These are phyloP conservation scores for Drosophila gunungcola DNA, from an alignment of 1,140 invertebrate species.

Conservation along the genomic window DNA sequence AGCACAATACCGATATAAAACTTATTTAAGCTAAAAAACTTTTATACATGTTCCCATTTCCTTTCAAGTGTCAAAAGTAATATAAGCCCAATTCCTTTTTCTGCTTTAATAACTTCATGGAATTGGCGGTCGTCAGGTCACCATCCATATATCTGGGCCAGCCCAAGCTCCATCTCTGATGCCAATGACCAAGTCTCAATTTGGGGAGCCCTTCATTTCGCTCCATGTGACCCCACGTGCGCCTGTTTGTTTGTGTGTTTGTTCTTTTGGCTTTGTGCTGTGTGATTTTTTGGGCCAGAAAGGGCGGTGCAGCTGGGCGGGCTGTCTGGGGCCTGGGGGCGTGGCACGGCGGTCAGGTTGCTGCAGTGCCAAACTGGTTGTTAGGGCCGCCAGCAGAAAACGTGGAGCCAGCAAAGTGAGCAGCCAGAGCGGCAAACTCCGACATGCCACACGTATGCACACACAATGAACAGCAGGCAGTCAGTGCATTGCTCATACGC, in stretches of 20 bases:
- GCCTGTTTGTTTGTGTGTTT: constrained; percentile 53
- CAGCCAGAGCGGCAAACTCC: constrained; percentile 42
- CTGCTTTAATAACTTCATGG: constrained; percentile 1
- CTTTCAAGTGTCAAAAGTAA: not conserved
- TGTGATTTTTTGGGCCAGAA: constrained; percentile 70
- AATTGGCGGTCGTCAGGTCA: not conserved
- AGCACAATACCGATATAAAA: too few species aligned
- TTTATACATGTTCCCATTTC: too few species aligned
- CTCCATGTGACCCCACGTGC: constrained; percentile 20
- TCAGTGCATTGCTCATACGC: constrained; percentile 74
- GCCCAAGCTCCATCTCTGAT: constrained; percentile 26
- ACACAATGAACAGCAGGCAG: constrained; percentile 52
- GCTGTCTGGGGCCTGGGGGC: constrained; percentile 2
- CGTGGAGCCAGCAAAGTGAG: constrained; percentile 63
- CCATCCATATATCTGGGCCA: not conserved
- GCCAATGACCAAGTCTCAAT: constrained; percentile 46
- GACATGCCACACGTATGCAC: constrained; percentile 37
- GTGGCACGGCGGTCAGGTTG: constrained; percentile 49
- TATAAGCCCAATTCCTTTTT: not conserved
- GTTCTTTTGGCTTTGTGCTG: constrained; percentile 76
- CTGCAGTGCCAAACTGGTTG: constrained; percentile 65
- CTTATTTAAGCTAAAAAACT: too few species aligned
- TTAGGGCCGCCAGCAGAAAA: constrained; percentile 54
- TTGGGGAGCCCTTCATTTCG: constrained; percentile 30
- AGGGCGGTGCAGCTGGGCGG: constrained; percentile 9